These are phyloP conservation scores for Cheilosia vernalis DNA, from an alignment of 2,888 invertebrate genomes.

Conservation along the genomic window DNA sequence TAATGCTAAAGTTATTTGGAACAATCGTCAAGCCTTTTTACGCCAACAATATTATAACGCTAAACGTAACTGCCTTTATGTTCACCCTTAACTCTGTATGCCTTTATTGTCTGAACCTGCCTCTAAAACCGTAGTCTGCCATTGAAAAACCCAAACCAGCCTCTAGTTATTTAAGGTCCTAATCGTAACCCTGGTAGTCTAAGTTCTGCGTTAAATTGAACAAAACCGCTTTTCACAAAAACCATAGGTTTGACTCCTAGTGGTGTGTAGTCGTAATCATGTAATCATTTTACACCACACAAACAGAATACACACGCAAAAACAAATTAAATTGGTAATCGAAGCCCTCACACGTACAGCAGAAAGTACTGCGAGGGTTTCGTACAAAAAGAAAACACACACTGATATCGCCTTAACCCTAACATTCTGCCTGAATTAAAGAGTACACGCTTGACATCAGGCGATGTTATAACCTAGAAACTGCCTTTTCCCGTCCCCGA, in stretches of 20 bases:
- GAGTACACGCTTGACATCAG: constrained; percentile 26
- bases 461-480: constrained; percentile 47
- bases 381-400: constrained; percentile 33
- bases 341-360: constrained; percentile 27
- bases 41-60: constrained; percentile 41
- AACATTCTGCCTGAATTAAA: constrained; percentile 35
- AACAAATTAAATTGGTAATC: constrained; percentile 2
- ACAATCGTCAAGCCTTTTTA: constrained; percentile 65
- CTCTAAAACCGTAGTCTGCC: constrained; percentile 30
- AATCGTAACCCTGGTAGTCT: constrained; percentile 37
- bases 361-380: constrained; percentile 21
- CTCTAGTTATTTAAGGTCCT: constrained; percentile 9
- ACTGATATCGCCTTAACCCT: constrained; percentile 26
- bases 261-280: constrained; percentile 75
- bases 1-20: constrained; percentile 72
- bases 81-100: constrained; percentile 58
- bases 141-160: constrained; percentile 9
- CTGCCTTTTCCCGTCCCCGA: not conserved
- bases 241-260: constrained; percentile 64
- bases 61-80: constrained; percentile 59
- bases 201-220: constrained; percentile 50
- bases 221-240: constrained; percentile 44
- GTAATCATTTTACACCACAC: constrained; percentile 64
- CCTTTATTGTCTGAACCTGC: constrained; percentile 51
- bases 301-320: constrained; percentile 31